Conservation (phyloP, 1,140 invertebrate species). For the Bilobella aurantiaca region DNA sequence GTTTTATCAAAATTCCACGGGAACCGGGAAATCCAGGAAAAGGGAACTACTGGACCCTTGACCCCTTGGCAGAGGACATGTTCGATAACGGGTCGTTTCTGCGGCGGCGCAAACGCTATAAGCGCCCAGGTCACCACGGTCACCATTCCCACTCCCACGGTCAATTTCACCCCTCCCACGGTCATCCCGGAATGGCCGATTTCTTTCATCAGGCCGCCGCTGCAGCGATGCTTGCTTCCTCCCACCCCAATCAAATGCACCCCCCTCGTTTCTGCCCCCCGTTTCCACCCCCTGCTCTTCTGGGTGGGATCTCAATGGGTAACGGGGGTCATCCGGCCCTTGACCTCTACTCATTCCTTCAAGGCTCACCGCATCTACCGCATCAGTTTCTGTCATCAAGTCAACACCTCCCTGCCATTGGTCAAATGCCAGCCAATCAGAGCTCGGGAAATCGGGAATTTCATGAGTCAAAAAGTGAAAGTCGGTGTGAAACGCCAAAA, state of each 20-base stretch:
- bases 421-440: too few relatives aligned
- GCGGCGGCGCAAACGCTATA: constrained; percentile 82
- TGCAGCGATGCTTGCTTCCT: constrained; percentile 22
- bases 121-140: constrained; percentile 49
- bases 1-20: constrained; percentile 95
- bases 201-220: constrained; percentile 38
- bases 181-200: constrained; percentile 39
- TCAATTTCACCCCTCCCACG: constrained; percentile 39
- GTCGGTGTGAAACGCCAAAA: too few relatives aligned
- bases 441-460: too few relatives aligned
- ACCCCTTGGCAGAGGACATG: constrained; percentile 96
- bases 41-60: constrained; percentile 46
- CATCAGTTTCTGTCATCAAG: too few relatives aligned
- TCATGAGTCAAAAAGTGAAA: too few relatives aligned
- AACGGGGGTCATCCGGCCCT: constrained; percentile 38
- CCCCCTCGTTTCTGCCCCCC: constrained; percentile 32
- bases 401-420: too few relatives aligned
- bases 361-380: neutral
- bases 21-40: constrained; percentile 91
- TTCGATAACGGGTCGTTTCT: constrained; percentile 98
- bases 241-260: constrained; percentile 19
- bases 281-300: constrained; percentile 32
- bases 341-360: constrained; percentile 40
- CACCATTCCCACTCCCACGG: constrained; percentile 32
- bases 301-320: constrained; percentile 36